Evolutionary conservation across 2,113 vertebrate genomes (phyloP), one percentile per base, ranked within the genome.

Genomic region (Parotia lawesii): DNA sequence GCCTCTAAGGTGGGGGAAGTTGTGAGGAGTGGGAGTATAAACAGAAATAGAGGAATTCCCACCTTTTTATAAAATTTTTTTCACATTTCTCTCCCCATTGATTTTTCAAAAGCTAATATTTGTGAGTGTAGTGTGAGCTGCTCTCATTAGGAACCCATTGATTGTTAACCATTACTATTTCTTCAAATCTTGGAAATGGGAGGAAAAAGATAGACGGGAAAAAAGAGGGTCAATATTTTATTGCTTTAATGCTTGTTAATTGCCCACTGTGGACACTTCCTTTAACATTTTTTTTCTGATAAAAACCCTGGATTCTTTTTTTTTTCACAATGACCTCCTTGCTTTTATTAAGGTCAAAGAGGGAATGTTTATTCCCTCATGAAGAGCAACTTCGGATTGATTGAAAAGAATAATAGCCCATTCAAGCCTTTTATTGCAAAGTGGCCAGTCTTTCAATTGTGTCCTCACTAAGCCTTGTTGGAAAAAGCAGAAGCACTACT

Each of bases 91-190:
- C 96, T 95, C 37, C 9, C 3, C 89, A 98, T 94, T 66, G 97
- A 97, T 97, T 97, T 97, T 95, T 94, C 77, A 47, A 90, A 95
- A 95, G 66, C 94, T 97, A 95, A 96, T 97, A 95, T 97, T 93
- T 94, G 71, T 83, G 73, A 62, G 60, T 95, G 77, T 91, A 96
- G 75, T 61, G 74, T 93, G 87, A 69, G 94, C 76, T 95, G 66
- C 58, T 98, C 78, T 98, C 94, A 97, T 98, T 97, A 98, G 88
- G 56, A 92, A 58, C 7, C 9, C 91, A 97, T 97, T 97, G 97
- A 97, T 97, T 88, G 47, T 84, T 86, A 93, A 72, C 31, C 33
- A 70, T 91, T 66, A 93, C 94, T 97, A 93, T 93, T 92, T 71
- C 70, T 95, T 90, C 61, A 94, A 89, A 93, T 82, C 64, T 93